Evolutionary conservation across 2,888 invertebrate species (phyloP).

Genomic region (Fragum sueziense): DNA sequence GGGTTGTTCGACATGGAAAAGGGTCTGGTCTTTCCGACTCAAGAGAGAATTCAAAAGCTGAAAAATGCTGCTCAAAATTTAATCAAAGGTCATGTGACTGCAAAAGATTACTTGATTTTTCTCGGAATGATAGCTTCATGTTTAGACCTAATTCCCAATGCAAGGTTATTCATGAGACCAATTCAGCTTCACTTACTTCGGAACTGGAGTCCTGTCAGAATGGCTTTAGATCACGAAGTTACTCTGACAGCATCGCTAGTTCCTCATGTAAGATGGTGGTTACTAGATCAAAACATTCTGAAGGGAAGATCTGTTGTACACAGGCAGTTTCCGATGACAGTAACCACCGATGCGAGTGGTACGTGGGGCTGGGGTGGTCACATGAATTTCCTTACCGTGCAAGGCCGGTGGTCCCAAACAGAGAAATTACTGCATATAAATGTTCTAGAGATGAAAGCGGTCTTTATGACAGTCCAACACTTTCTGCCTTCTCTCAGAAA

Average conservation of each 20-base stretch:
- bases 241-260: slow-evolving; percentile 19
- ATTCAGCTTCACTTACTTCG: slow-evolving; percentile 30
- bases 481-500: slow-evolving; percentile 6
- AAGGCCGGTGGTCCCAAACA: slow-evolving; percentile 23
- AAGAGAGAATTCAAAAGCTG: slow-evolving; percentile 13
- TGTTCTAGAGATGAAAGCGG: background rate
- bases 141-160: slow-evolving; percentile 45
- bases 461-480: background rate
- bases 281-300: slow-evolving; percentile 25
- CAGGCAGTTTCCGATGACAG: background rate
- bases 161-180: slow-evolving; percentile 46
- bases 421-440: background rate
- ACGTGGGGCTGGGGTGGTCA: slow-evolving; percentile 45
- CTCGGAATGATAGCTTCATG: slow-evolving; percentile 44
- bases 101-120: slow-evolving; percentile 24
- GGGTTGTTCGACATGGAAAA: slow-evolving; percentile 20
- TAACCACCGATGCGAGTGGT: slow-evolving; percentile 37
- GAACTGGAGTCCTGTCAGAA: slow-evolving; percentile 26
- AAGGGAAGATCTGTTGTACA: slow-evolving; percentile 20
- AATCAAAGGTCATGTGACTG: slow-evolving; percentile 15
- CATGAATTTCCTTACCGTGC: slow-evolving; percentile 28
- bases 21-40: slow-evolving; percentile 37
- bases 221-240: slow-evolving; percentile 3
- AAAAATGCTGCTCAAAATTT: background rate
- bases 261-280: slow-evolving; percentile 32